Percentiles rank a stretch among this genome's conserved stretches.
Evolutionary conservation across 2,888 invertebrate genomes (phyloP).

Genomic region (Leptopilina syphax): DNA sequence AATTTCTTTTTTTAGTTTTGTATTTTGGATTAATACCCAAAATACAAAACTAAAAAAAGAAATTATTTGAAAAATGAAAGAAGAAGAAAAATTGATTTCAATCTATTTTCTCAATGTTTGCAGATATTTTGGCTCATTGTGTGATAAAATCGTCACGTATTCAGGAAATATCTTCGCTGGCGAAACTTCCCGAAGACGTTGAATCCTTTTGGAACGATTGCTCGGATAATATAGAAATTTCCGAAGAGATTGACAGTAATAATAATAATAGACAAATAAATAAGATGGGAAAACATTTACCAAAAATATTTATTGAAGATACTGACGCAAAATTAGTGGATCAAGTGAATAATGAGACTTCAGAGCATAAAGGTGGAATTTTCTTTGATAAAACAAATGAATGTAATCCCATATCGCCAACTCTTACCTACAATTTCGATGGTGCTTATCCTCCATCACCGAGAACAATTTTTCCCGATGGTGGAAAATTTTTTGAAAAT

Average conservation of each 20-base stretch:
- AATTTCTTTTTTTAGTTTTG: too few species aligned
- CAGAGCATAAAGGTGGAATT: not conserved
- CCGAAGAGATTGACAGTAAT: conserved; percentile 22
- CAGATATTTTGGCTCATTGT: conserved; percentile 68
- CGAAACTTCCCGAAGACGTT: conserved; percentile 54
- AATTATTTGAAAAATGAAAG: too few species aligned
- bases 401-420: conserved; percentile 63
- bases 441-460: conserved; percentile 24
- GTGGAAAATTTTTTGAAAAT: not conserved
- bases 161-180: conserved; percentile 67
- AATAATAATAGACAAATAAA: not conserved
- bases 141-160: conserved; percentile 68
- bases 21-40: too few species aligned
- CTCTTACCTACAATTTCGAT: conserved; percentile 57
- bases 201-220: conserved; percentile 70
- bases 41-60: too few species aligned
- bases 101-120: not conserved
- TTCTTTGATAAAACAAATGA: not conserved
- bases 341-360: not conserved
- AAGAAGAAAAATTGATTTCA: too few species aligned
- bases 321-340: not conserved
- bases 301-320: conserved; percentile 14
- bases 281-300: not conserved
- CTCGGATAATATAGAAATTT: conserved; percentile 57
- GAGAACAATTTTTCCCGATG: not conserved